phyloP scores from a whole-genome alignment of 2,113 vertebrate genomes.

The Pachyramphus minor region DNA sequence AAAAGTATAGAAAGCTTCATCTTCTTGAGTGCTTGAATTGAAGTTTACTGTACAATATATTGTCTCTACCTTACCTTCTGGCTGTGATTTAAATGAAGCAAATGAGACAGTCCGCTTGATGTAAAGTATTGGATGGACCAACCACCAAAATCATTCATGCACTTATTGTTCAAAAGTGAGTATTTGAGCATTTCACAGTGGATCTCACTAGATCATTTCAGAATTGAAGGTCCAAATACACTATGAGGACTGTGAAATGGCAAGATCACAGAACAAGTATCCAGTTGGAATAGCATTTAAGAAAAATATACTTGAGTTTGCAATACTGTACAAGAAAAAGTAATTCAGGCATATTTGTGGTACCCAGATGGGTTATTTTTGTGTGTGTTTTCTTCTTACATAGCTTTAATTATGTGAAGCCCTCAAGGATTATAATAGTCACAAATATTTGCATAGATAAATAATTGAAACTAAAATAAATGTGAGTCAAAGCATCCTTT shows the following conservation, averaged over 20 bases:
- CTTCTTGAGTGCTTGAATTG: not conserved
- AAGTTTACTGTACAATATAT: not conserved
- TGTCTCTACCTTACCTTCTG: not conserved
- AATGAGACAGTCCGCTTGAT: not conserved
- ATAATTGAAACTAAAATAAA: slow-evolving; percentile 41
- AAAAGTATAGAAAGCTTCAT: not conserved
- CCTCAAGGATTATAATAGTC: not conserved
- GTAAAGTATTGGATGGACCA: not conserved
- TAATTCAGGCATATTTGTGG: not conserved
- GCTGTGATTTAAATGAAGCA: not conserved
- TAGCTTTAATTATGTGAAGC: not conserved
- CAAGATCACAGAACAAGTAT: not conserved
- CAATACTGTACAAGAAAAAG: not conserved
- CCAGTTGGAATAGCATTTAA: not conserved
- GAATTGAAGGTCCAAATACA: not conserved
- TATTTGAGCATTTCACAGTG: not conserved
- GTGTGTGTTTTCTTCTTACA: not conserved
- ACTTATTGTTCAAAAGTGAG: not conserved
- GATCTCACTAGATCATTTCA: not conserved
- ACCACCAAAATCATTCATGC: not conserved
- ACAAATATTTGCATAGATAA: slow-evolving; percentile 53
- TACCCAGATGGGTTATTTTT: not conserved
- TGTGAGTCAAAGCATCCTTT: not conserved
- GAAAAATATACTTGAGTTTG: not conserved
- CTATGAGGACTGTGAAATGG: not conserved